Base-by-base conservation (phyloP, 2,888 invertebrate species). In the Lepidochitona cinerea region DNA sequence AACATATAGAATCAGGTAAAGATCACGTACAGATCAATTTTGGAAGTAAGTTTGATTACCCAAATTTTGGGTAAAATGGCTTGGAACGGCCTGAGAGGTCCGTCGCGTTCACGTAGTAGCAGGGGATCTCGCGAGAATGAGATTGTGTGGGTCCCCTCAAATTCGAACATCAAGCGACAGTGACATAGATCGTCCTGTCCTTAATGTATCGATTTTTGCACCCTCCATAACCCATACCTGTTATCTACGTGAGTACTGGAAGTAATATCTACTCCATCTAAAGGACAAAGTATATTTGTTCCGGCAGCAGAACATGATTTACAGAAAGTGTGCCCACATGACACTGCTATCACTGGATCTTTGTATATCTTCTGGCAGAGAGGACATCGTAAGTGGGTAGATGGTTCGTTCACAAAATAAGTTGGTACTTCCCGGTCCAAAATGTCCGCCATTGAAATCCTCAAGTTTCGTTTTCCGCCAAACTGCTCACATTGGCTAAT, bases 251-350 rank as follows among this genome's bases (percentile, higher is more conserved):
- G 79, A 72, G 85, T 83, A 37, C 71, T 75, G 1, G 80, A 74
- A 36, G 81, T 82, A 75, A 83, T 84, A 23, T 71, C 76, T 18
- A 75, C 75, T 29, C 79, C 77, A 76, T 87, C 87, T 0, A 82
- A 73, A 3, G 85, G 85, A 68, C 87, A 87, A 12, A 71, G 72
- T 7, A 4, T 26, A 23, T 12, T 35, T 4, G 79, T 67, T 0
- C 70, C 70, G 12, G 65, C 68, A 33, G 75, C 77, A 0, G 81
- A 79, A 80, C 88, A 88, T 9, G 69, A 74, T 35, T 80, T 79
- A 72, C 88, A 88, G 67, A 86, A 87, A 12, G 87, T 87, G 76
- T 88, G 88, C 9, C 88, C 88, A 81, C 88, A 88, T 53, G 72
- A 75, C 1, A 85, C 78, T 69, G 82, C 86, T 9, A 88, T 88